phyloP scores from a whole-genome alignment of 2,113 vertebrate species.

The Progne subis region DNA sequence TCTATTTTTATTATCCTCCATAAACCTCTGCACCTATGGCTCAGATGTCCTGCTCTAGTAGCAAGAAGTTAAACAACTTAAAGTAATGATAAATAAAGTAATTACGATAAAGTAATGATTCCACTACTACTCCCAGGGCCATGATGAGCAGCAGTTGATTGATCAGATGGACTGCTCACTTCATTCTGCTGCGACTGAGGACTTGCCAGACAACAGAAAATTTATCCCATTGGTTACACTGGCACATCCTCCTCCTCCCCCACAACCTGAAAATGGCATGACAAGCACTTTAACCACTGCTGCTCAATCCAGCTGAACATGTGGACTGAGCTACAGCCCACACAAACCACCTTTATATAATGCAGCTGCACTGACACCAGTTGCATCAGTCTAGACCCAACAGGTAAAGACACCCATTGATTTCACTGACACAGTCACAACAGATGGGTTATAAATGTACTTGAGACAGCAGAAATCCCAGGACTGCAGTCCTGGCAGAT shows the following conservation, averaged over 20 bases:
- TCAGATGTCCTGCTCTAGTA: neutral
- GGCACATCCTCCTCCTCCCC: neutral
- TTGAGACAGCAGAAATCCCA: neutral
- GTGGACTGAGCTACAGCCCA: neutral
- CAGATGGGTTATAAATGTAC: neutral
- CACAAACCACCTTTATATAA: neutral
- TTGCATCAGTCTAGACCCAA: neutral
- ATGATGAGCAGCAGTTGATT: neutral
- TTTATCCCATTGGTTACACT: neutral
- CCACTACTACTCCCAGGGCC: neutral
- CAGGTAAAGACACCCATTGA: neutral
- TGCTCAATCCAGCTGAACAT: neutral
- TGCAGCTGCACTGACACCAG: neutral
- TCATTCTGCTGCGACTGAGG: neutral
- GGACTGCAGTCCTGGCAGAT: neutral
- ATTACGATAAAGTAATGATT: too few relatives aligned
- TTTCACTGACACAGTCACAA: neutral
- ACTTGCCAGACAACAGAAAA: neutral
- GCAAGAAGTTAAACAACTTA: neutral
- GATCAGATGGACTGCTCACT: neutral
- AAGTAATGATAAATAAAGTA: too few relatives aligned
- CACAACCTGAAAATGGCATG: neutral
- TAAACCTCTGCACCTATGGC: neutral
- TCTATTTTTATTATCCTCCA: neutral
- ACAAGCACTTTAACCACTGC: neutral